Evolutionary conservation across 2,113 vertebrate genomes (phyloP).

Genomic region (Dissostichus mawsoni): DNA sequence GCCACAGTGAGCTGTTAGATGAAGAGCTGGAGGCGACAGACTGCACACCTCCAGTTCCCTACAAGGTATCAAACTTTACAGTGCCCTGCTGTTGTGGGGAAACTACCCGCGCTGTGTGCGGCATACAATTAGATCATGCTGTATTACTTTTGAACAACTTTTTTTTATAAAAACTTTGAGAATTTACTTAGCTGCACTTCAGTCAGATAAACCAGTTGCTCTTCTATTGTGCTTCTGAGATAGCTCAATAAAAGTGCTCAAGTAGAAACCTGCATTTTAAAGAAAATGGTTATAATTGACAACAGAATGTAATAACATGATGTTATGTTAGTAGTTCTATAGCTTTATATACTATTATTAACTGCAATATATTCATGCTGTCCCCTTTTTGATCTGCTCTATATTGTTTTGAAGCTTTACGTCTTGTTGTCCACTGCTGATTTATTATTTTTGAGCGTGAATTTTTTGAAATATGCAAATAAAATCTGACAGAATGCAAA

Average conservation of each 20-base stretch:
- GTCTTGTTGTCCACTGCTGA: not conserved
- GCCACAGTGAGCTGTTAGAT: not conserved
- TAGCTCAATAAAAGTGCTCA: no score
- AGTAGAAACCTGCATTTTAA: not conserved
- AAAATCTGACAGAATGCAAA: slow-evolving; percentile 1
- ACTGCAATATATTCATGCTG: not conserved
- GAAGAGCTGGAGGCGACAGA: not conserved
- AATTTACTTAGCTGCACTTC: not conserved
- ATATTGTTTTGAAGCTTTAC: not conserved
- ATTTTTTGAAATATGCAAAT: slow-evolving; percentile 26
- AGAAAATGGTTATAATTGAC: not conserved
- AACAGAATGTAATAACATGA: not conserved
- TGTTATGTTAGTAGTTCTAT: not conserved
- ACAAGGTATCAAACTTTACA: not conserved
- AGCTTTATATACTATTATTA: not conserved
- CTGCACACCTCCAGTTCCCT: not conserved
- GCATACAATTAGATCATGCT: not conserved
- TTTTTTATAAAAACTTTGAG: not conserved
- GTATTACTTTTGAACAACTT: not conserved
- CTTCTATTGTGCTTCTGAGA: not conserved
- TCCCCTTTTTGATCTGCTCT: not conserved
- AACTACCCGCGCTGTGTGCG: not conserved
- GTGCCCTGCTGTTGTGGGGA: not conserved
- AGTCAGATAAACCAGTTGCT: not conserved
- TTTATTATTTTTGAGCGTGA: not conserved